Evolutionary conservation across 2,113 vertebrate genomes (phyloP).

Genomic region (Pedionomus torquatus): DNA sequence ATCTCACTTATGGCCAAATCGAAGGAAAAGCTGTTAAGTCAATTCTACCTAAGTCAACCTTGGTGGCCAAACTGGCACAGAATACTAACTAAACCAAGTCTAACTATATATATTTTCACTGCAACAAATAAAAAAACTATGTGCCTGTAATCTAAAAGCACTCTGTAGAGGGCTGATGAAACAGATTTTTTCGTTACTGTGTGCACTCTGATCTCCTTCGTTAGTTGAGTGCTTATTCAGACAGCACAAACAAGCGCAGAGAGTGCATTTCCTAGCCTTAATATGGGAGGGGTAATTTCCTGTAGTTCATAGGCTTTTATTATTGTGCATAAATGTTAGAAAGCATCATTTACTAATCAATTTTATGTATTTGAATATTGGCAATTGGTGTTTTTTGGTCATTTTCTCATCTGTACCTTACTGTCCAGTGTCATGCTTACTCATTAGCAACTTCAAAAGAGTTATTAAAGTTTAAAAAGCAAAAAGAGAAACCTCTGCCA

Average conservation of each 20-base stretch:
- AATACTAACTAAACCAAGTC: slow-evolving; percentile 65
- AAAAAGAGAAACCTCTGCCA: slow-evolving; percentile 64
- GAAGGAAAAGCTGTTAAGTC: slow-evolving; percentile 59
- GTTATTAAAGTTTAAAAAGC: slow-evolving; percentile 64
- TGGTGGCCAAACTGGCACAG: slow-evolving; percentile 67
- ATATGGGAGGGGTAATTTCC: slow-evolving; percentile 76
- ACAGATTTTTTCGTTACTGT: slow-evolving; percentile 52
- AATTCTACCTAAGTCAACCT: slow-evolving; percentile 69
- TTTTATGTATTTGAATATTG: slow-evolving; percentile 77
- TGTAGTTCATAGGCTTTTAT: slow-evolving; percentile 76
- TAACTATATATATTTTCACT: slow-evolving; percentile 62
- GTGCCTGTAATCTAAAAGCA: slow-evolving; percentile 85
- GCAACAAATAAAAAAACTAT: slow-evolving; percentile 74
- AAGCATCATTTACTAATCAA: slow-evolving; percentile 75
- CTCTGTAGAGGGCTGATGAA: slow-evolving; percentile 73
- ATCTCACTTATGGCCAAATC: slow-evolving; percentile 62
- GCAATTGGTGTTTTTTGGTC: slow-evolving; percentile 79
- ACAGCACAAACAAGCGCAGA: slow-evolving; percentile 77
- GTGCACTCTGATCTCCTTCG: slow-evolving; percentile 63
- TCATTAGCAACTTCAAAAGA: slow-evolving; percentile 71
- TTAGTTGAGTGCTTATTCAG: slow-evolving; percentile 69
- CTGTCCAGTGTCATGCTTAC: slow-evolving; percentile 78
- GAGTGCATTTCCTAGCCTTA: slow-evolving; percentile 82
- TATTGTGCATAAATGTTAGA: slow-evolving; percentile 76
- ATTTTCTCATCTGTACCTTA: slow-evolving; percentile 75